A percentile compares a stretch with the other conserved stretches of the same genome.
phyloP scores from a whole-genome alignment of 2,113 vertebrate species.

The Axis porcinus region DNA sequence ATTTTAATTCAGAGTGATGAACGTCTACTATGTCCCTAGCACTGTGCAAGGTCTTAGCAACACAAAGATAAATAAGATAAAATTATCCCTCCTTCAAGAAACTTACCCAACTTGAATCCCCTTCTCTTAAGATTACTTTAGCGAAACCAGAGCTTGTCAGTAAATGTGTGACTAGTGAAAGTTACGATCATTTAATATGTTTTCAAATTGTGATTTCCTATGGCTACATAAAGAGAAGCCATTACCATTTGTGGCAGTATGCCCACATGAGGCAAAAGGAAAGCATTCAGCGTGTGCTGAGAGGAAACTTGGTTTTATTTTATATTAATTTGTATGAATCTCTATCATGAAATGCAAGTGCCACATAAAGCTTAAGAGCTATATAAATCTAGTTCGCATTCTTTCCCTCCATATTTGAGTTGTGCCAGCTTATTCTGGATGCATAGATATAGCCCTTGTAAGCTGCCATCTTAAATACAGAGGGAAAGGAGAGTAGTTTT shows the following conservation, averaged over 20 bases:
- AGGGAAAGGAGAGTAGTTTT: background rate
- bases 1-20: background rate
- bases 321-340: background rate
- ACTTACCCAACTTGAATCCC: background rate
- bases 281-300: background rate
- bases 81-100: background rate
- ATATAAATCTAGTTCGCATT: background rate
- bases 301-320: background rate
- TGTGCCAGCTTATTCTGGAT: background rate
- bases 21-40: background rate
- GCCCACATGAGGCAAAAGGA: background rate
- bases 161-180: slow-evolving; percentile 10
- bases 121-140: background rate
- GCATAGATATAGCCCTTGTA: background rate
- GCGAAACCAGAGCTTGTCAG: background rate
- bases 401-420: background rate
- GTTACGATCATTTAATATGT: background rate
- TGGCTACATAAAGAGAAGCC: background rate
- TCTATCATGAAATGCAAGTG: background rate
- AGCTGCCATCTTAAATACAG: background rate
- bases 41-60: background rate
- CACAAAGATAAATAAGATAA: background rate
- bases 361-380: background rate
- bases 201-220: slow-evolving; percentile 27
- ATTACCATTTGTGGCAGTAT: background rate